These are phyloP conservation scores for Enteromius anoplus DNA, from an alignment of 2,797 vertebrate genomes.

Conservation along the genomic window DNA sequence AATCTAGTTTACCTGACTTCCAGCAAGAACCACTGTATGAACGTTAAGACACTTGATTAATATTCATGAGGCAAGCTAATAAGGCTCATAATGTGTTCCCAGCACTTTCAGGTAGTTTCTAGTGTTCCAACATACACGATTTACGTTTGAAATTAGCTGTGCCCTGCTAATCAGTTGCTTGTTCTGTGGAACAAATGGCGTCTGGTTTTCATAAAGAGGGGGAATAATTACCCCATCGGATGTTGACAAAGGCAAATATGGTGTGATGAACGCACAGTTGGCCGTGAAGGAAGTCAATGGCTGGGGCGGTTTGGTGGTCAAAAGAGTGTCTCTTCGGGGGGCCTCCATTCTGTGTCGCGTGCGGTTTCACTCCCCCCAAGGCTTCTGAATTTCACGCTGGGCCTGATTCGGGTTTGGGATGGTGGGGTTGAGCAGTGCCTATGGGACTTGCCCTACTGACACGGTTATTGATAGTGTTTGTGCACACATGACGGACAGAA, in stretches of 20 bases:
- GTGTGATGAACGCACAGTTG: constrained; percentile 38
- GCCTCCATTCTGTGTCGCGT: constrained; percentile 37
- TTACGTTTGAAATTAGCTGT: constrained; percentile 29
- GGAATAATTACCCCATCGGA: constrained; percentile 18
- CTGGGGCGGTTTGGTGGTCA: constrained; percentile 66
- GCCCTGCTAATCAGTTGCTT: constrained; percentile 22
- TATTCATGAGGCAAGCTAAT: neutral
- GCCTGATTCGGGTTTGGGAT: constrained; percentile 41
- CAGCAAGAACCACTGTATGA: neutral
- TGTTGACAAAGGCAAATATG: constrained; percentile 47
- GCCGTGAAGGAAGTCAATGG: constrained; percentile 59
- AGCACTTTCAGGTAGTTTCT: neutral
- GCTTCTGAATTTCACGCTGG: constrained; percentile 48
- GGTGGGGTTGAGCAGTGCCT: constrained; percentile 23
- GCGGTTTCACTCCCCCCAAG: neutral
- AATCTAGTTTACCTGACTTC: neutral
- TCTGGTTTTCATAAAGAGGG: constrained; percentile 27
- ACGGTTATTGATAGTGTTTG: constrained; percentile 63
- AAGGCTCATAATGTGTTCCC: neutral
- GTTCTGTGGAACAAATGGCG: constrained; percentile 22
- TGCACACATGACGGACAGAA: constrained; percentile 60
- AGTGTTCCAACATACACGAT: neutral
- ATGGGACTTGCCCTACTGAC: constrained; percentile 28
- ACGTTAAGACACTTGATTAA: neutral
- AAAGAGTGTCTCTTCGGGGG: constrained; percentile 52